Evolutionary conservation across 1,140 invertebrate species (phyloP).

Genomic region (Drosophila nigrodunni): DNA sequence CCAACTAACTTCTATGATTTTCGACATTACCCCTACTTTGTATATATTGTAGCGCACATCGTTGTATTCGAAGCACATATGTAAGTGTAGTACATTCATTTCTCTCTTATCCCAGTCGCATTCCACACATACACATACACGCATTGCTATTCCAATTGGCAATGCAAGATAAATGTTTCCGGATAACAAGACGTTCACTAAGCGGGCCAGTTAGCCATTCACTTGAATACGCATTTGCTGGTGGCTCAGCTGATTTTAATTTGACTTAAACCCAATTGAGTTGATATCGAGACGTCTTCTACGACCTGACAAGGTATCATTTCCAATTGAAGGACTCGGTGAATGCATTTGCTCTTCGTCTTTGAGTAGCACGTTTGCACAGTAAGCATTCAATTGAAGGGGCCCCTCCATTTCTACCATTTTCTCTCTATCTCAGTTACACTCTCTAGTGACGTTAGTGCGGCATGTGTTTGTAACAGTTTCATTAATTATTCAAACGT

Average conservation of each 20-base stretch:
- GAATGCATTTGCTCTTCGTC: neutral
- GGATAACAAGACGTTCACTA: constrained; percentile 47
- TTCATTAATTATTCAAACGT: constrained; percentile 64
- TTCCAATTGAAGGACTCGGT: constrained; percentile 18
- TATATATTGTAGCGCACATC: neutral
- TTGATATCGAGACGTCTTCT: constrained; percentile 37
- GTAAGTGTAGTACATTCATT: constrained; percentile 17
- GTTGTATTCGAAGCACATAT: constrained; percentile 10
- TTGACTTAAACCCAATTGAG: constrained; percentile 66
- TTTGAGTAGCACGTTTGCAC: constrained; percentile 24
- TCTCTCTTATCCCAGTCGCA: constrained; percentile 55
- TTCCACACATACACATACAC: constrained; percentile 51
- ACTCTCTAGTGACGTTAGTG: neutral
- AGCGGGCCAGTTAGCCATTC: constrained; percentile 47
- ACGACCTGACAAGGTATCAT: constrained; percentile 1
- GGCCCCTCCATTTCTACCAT: neutral
- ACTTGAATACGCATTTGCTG: constrained; percentile 39
- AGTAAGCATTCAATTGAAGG: constrained; percentile 8
- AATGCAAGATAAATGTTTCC: constrained; percentile 69
- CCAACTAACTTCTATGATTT: neutral
- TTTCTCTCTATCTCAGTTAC: neutral
- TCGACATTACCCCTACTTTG: neutral
- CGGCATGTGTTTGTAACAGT: constrained; percentile 17
- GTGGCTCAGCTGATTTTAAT: constrained; percentile 60
- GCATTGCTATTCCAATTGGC: constrained; percentile 67